A percentile compares a stretch with the other conserved stretches of the same genome.
Evolutionary conservation across 2,113 vertebrate species (phyloP).

Genomic region (Electrona antarctica): DNA sequence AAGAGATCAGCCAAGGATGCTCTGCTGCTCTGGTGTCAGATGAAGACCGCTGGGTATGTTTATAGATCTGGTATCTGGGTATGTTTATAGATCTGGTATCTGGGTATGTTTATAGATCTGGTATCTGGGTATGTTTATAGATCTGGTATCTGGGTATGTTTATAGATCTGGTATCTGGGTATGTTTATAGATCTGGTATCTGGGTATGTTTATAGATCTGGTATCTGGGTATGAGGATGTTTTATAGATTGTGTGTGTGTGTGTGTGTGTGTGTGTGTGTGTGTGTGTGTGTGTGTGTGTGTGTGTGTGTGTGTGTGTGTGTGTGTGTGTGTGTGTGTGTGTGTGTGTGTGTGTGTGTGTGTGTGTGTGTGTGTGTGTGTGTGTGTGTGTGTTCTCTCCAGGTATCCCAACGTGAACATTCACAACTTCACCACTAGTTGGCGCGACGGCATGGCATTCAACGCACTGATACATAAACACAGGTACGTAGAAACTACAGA

Average conservation of each 20-base stretch:
- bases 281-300: conserved; percentile 5
- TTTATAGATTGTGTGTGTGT: conserved; percentile 1
- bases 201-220: too few species aligned
- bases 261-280: conserved; percentile 4
- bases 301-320: conserved; percentile 6
- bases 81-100: too few species aligned
- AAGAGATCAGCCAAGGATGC: conserved; percentile 96
- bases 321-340: not conserved
- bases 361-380: conserved; percentile 8
- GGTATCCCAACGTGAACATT: conserved; percentile 96
- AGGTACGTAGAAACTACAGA: conserved; percentile 73
- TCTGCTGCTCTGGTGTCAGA: conserved; percentile 96
- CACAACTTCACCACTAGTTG: conserved; percentile 97
- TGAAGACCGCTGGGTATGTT: conserved; percentile 94
- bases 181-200: too few species aligned
- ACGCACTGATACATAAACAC: conserved; percentile 97
- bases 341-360: conserved; percentile 6
- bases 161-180: too few species aligned
- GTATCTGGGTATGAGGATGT: too few species aligned
- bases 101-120: too few species aligned
- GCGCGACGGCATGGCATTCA: conserved; percentile 98
- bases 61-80: too few species aligned
- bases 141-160: too few species aligned
- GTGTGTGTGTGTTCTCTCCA: conserved; percentile 57
- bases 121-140: too few species aligned